Base-by-base conservation (phyloP, 2,888 invertebrate species). In the Conops quadrifasciatus region DNA sequence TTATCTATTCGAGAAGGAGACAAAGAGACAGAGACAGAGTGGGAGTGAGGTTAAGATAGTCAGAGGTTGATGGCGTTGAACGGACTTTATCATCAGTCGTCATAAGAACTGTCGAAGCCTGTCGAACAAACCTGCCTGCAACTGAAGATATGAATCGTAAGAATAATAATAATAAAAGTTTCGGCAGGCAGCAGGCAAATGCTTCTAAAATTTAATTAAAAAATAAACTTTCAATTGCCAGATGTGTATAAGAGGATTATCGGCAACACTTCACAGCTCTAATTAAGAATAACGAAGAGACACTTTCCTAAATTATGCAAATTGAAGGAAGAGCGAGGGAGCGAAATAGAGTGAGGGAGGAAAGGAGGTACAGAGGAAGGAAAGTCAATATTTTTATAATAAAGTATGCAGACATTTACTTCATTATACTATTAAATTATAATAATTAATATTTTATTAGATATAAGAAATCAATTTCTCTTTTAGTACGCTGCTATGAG, bases 211-310 rank as follows among this genome's bases (percentile, higher is more conserved):
- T 81, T 81, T 81, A 81, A 82, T 82, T 81, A 81, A 82, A 81
- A 75, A 80, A 79, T 76, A 78, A 81, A 82, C 80, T 82, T 82
- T 80, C 80, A 77, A 82, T 82, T 82, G 82, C 81, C 81, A 82
- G 82, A 81, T 81, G 81, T 75, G 60, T 28, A 72, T 81, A 81
- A 81, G 80, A 80, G 80, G 82, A 82, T 81, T 81, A 80, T 68
- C 58, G 71, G 62, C 21, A 36, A 19, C 71, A 66, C 51, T 71
- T 67, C 59, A 26, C 13, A 71, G 72, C 68, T 71, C 73, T 73
- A 75, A 75, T 75, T 75, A 75, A 71, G 64, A 67, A 72, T 62
- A 59, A 59, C 45, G 59, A 70, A 65, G 66, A 36, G 36, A 66
- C 64, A 66, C 36, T 28, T 24, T 13, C 45, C 43, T 36, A 36